These are phyloP conservation scores for Nycticebus coucang DNA, from an alignment of 2,113 vertebrate species.

Conservation along the genomic window DNA sequence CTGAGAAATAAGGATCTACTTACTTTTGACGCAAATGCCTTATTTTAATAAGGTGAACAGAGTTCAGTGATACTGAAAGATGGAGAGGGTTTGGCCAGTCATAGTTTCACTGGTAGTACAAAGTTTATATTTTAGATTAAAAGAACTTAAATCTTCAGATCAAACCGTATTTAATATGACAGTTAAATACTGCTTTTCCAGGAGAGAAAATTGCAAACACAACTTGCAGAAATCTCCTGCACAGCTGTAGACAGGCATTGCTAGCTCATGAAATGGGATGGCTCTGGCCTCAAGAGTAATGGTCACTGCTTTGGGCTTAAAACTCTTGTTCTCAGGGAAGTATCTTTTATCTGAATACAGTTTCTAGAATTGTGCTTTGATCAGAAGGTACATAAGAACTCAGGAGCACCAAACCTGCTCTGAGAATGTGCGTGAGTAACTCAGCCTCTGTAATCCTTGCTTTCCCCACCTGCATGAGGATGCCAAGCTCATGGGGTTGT, in stretches of 20 bases:
- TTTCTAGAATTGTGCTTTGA: neutral
- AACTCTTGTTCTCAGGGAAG: neutral
- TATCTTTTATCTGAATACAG: conserved; percentile 1
- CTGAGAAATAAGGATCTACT: neutral
- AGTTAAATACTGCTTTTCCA: conserved; percentile 6
- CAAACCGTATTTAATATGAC: conserved; percentile 26
- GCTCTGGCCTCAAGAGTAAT: neutral
- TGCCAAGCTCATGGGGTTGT: neutral
- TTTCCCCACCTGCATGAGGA: neutral
- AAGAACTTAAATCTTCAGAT: neutral
- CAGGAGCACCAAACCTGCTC: neutral
- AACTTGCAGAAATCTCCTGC: conserved; percentile 1
- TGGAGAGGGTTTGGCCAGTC: neutral
- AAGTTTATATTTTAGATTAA: conserved; percentile 19
- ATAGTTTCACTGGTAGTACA: neutral
- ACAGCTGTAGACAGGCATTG: neutral
- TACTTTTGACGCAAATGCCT: conserved; percentile 10
- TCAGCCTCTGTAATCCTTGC: neutral
- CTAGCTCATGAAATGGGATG: neutral
- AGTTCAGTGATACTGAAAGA: neutral
- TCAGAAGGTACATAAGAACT: neutral
- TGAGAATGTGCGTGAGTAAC: neutral
- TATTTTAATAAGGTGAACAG: conserved; percentile 11
- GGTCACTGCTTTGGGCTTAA: neutral
- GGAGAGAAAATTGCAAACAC: neutral